Percentiles rank a stretch among this genome's conserved stretches.
These are phyloP conservation scores for Sarcoramphus papa DNA, from an alignment of 2,797 vertebrate genomes.

Conservation along the genomic window DNA sequence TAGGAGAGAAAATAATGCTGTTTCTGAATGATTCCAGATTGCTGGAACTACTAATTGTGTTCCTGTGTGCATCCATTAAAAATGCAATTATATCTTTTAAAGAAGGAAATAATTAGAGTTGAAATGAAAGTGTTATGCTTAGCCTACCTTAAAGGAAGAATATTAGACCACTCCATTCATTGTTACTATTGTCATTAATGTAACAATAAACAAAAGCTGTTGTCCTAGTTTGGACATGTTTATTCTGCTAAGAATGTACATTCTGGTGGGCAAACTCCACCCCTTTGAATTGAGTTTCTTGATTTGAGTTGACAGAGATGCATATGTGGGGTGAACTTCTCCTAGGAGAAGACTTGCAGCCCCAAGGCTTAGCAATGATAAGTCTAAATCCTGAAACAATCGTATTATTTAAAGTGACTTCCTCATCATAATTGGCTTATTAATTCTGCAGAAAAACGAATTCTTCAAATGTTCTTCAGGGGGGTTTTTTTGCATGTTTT, in stretches of 20 bases:
- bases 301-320: neutral
- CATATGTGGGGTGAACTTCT: neutral
- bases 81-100: slow-evolving; percentile 5
- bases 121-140: neutral
- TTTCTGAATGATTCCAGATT: slow-evolving; percentile 13
- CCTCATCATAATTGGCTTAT: neutral
- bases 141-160: neutral
- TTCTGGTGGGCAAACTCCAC: neutral
- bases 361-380: neutral
- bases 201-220: neutral
- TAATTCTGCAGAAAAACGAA: neutral
- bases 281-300: neutral
- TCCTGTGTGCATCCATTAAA: slow-evolving; percentile 10
- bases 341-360: neutral
- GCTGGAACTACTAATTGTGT: neutral
- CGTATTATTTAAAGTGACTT: neutral
- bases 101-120: slow-evolving; percentile 30
- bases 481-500: neutral
- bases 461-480: neutral
- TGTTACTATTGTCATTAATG: neutral
- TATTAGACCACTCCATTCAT: neutral
- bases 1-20: neutral
- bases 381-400: neutral
- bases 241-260: neutral
- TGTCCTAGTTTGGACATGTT: neutral